Base-by-base conservation (phyloP, 1,140 invertebrate genomes). In the Monochamus saltuarius region DNA sequence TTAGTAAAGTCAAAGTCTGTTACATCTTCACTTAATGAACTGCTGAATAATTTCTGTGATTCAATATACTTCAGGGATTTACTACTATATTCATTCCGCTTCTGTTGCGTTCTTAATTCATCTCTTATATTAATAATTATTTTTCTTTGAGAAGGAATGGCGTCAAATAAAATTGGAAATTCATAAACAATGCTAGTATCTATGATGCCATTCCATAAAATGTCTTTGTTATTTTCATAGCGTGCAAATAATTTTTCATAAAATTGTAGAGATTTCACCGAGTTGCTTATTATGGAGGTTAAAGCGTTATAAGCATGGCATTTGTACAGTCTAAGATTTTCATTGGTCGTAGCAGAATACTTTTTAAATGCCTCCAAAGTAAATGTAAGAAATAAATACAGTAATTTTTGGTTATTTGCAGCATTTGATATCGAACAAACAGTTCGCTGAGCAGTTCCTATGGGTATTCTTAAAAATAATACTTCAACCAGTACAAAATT, bases 1-100 rank as follows among this genome's bases (percentile, higher is more conserved):
- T 77, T 74, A 42, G 78, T 80, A 22, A 84, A 77, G 66, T 84
- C 83, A 61, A 79, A 82, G 14, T 75, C 77, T 6, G 78, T 78
- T 1, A 83, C 65, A 66, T 84, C 78, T 68, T 84, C 82, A 42
- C 65, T 70, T 4, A 84, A 67, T 0, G 80, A 80, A 57, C 75
- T 77, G 35, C 72, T 69, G 47, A 78, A 77, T 7, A 80, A 59
- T 49, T 62, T 72, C 62, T 76, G 73, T 7, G 72, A 75, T 56
- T 72, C 62, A 29, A 78, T 58, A 51, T 75, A 75, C 40, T 66
- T 67, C 6, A 67, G 34, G n/a, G 40, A 40, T 19, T 56, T 56
- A 10, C 10, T 16, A 3, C 6, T 29, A 29, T 29, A 29, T 29
- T 29, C 22, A 29, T 40, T 9, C 14, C 9, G 39, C 39, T 9